A percentile compares a stretch with the other conserved stretches of the same genome.
Conservation (phyloP, 2,797 vertebrate genomes). For the Falco naumanni region DNA sequence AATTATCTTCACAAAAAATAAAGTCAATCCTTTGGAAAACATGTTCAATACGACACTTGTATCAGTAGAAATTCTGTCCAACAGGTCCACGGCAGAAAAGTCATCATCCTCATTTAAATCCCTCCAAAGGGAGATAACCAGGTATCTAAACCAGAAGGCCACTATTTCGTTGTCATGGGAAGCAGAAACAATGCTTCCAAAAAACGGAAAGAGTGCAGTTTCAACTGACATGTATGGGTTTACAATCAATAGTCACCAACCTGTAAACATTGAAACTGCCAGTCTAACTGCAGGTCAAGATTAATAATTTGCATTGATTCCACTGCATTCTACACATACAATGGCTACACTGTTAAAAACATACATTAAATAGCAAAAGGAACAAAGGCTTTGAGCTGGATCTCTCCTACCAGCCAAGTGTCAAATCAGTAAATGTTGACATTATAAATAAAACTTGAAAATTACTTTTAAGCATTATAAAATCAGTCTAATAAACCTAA, state of each 20-base stretch:
- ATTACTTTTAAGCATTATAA: background rate
- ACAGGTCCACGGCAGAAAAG: background rate
- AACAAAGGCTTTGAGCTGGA: background rate
- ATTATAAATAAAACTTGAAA: constrained; percentile 44
- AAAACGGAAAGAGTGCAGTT: background rate
- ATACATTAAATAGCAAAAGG: background rate
- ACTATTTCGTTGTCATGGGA: background rate
- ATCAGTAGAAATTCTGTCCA: constrained; percentile 24
- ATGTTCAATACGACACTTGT: background rate
- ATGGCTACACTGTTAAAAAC: background rate
- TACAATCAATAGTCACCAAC: constrained; percentile 69
- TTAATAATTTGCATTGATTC: background rate
- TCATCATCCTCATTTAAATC: background rate
- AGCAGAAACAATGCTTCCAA: constrained; percentile 15
- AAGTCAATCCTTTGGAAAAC: constrained; percentile 25
- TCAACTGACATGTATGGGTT: background rate
- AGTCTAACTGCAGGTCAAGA: background rate
- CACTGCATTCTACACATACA: background rate
- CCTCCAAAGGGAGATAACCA: background rate
- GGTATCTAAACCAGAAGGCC: constrained; percentile 23
- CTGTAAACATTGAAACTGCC: constrained; percentile 60
- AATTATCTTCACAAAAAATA: constrained; percentile 68
- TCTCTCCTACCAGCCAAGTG: background rate
- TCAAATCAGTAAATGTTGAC: background rate
- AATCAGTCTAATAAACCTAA: constrained; percentile 22